Evolutionary conservation across 2,797 vertebrate genomes (phyloP), one percentile per base, ranked within the genome.

Genomic region (Triplophysa yarkandensis): DNA sequence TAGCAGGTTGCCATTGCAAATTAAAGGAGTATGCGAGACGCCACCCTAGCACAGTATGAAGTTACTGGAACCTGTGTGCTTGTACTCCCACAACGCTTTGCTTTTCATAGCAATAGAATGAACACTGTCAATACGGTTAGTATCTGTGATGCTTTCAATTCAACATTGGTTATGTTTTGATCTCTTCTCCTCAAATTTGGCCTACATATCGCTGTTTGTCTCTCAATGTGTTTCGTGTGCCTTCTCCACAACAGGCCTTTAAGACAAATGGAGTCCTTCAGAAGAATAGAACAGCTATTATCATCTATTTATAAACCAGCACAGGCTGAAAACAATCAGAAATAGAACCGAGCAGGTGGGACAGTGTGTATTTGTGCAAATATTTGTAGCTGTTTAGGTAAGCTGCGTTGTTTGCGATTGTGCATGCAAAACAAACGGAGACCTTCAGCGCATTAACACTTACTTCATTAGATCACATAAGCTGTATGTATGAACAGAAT

Each of bases 11-110:
- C 61, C 50, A 44, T 73, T 55, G 25, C 61, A 73, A 73, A 65
- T 73, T 73, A 73, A 65, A 65, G 61, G 61, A 65, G 50, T 64
- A 43, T 23, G 54, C 32, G 48, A 32, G 71, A 65, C 50, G 14
- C 71, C 71, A 73, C 71, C 46, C 61, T 64, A 43, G 25, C 6
- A 4, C 25, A 50, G 46, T 44, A n/a, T 55, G 50, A 65, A 55
- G 5, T 65, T 57, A 43, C 27, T 36, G 34, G 71, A 73, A 54
- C 48, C 61, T 44, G 41, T 21, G 48, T 17, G n/a, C 68, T 19
- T 54, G 8, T 72, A 63, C 70, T 64, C 71, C 60, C 48, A 73
- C 60, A 73, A 73, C 64, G 25, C 60, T 54, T 64, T 73, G 71
- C 71, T 11, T 30, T 30, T 7, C 13, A 63, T 16, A 69, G 65